Base-by-base conservation (phyloP, 2,797 vertebrate species). In the Scyliorhinus canicula region DNA sequence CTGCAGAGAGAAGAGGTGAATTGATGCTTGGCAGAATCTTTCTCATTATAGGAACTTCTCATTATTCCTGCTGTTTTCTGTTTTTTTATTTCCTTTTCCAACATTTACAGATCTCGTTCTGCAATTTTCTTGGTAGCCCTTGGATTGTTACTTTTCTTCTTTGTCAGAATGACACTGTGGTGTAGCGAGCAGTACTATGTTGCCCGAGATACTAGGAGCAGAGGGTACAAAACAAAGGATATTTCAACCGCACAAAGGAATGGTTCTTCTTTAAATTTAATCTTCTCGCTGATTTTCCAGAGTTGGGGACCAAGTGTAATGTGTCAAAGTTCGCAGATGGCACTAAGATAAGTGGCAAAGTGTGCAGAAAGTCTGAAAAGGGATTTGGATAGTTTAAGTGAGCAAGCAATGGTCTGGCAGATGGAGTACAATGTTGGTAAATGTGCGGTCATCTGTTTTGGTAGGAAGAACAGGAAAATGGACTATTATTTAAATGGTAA, bases 81-180 rank as follows among this genome's bases (percentile, higher is more conserved):
- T 35, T 88, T 88, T n/a, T 57, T 77, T 35, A 88, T n/a, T 88
- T 57, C 52, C 85, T 35, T 88, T 88, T 52, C 84, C 84, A 31
- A 1, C 26, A 31, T 85, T 86, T 86, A 31, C 86, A 19, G 55
- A n/a, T 21, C 55, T 8, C 5, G n/a, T n/a, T 90, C 12, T 21
- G 2, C 1, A 16, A 21, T 90, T 60, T 90, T 60, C 60, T 60
- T n/a, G n/a, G 55, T 14, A 57, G 55, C 16, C 14, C 52, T 0
- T 88, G 85, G 52, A 88, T 57, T 57, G 14, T 57, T 57, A 57
- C 9, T 88, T 55, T 55, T 11, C 28, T 57, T 16, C 52, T 52
- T 88, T 55, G 21, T 79, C n/a, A 52, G 82, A 26, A 52, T 31
- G 50, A 26, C 50, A 57, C 12, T n/a, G 85, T 57, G 31, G 24